Percentiles rank a stretch among this genome's conserved stretches.
Conservation (phyloP, 2,888 invertebrate species). For the Drosophila percnosoma region DNA sequence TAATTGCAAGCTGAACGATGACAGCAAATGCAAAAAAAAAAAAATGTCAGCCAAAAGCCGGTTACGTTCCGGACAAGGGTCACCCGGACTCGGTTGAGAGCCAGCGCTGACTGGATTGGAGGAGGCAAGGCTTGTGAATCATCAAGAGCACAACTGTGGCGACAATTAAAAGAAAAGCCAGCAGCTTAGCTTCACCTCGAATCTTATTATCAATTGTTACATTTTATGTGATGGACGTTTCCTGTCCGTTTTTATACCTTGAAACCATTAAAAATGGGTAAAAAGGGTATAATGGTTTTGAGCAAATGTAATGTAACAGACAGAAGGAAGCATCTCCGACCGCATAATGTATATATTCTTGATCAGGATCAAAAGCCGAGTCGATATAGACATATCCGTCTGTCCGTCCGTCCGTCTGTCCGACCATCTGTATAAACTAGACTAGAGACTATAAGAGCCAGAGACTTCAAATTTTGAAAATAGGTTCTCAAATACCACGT, state of each 20-base stretch:
- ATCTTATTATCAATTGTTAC: not conserved
- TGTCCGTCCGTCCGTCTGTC: too few relatives aligned
- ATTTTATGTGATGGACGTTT: not conserved
- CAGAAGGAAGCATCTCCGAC: too few relatives aligned
- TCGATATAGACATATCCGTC: too few relatives aligned
- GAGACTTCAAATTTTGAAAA: too few relatives aligned
- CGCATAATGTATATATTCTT: too few relatives aligned
- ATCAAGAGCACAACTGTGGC: constrained; percentile 19
- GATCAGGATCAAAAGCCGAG: too few relatives aligned
- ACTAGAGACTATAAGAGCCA: too few relatives aligned
- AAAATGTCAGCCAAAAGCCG: constrained; percentile 40
- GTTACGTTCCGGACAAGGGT: constrained; percentile 29
- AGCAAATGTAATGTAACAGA: too few relatives aligned
- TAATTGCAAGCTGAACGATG: constrained; percentile 57
- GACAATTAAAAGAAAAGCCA: constrained; percentile 40
- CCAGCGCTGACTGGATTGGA: not conserved
- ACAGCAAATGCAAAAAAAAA: constrained; percentile 31
- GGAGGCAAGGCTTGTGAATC: not conserved
- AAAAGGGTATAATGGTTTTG: too few relatives aligned
- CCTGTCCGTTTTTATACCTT: not conserved
- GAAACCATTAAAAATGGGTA: too few relatives aligned
- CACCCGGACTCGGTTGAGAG: not conserved
- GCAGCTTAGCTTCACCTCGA: not conserved
- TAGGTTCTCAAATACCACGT: too few relatives aligned
- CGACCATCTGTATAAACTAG: too few relatives aligned